Base-by-base conservation (phyloP, 2,113 vertebrate genomes). In the Python bivittatus region DNA sequence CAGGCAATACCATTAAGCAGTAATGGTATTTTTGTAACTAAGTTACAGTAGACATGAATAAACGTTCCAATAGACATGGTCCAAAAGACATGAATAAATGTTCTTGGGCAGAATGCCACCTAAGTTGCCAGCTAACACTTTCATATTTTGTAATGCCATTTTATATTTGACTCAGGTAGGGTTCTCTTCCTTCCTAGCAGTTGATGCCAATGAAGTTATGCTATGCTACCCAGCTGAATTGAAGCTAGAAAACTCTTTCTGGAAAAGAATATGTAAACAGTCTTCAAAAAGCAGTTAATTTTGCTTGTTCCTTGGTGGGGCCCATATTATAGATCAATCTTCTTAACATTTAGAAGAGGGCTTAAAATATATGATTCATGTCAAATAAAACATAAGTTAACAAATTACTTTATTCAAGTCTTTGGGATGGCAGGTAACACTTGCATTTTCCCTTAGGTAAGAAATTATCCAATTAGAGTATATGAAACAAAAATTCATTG, bases 11-110 rank as follows among this genome's bases (percentile, higher is more conserved):
- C 15, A 87, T 88, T 88, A 87, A n/a, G 52, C 85, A 68, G 7
- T 88, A 87, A 87, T 72, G 25, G 8, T 17, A 72, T 79, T 87
- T 87, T 25, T 72, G 25, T 87, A 92, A 92, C 52, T 87, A 88
- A 88, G 85, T 92, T 29, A 72, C 52, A 87, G 42, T 64, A 92
- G 72, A 53, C 84, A 64, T 27, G 13, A 87, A 68, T 54, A 87
- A 87, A 91, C 72, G 6, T 87, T 87, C 64, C 33, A 79, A 38
- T 42, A 42, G 72, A 79, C 38, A 38, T 79, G 53, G 23, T 54
- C 38, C 52, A 87, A 68, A 53, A 91, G 72, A 61, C 84, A 54
- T 6, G 12, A 87, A 54, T 64, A 72, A 87, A 91, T 68, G 6
- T 87, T 87, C 64, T 53, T 72, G 29, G 52, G 25, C n/a, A 86